Percentiles rank a stretch among this genome's conserved stretches.
Conservation (phyloP, 2,797 vertebrate genomes). For the Danio kyathit region DNA sequence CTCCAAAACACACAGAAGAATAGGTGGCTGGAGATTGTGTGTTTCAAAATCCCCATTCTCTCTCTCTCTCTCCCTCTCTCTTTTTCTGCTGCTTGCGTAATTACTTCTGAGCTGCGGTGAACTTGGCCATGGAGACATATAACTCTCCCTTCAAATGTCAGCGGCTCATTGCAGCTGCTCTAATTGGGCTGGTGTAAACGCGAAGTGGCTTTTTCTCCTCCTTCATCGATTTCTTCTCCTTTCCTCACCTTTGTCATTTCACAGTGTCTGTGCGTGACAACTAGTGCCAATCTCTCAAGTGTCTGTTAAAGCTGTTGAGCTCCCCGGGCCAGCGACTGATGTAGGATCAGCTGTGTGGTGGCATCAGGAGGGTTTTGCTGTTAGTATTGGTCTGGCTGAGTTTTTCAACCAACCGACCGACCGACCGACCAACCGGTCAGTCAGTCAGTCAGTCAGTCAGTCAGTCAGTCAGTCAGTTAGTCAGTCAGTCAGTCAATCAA, state of each 20-base stretch:
- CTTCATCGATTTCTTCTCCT: slow-evolving; percentile 57
- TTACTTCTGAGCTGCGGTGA: slow-evolving; percentile 59
- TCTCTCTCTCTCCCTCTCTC: background rate
- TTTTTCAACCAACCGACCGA: too few species aligned
- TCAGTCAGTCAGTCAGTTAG: too few species aligned
- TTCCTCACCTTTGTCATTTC: slow-evolving; percentile 56
- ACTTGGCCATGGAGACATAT: slow-evolving; percentile 60
- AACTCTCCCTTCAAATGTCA: slow-evolving; percentile 62
- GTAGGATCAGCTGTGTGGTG: slow-evolving; percentile 18
- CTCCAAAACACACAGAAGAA: slow-evolving; percentile 21
- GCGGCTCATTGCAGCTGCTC: slow-evolving; percentile 58
- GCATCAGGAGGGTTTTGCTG: slow-evolving; percentile 1
- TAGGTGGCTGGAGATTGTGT: slow-evolving; percentile 19
- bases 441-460: too few species aligned
- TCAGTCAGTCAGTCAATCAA: too few species aligned
- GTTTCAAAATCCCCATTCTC: slow-evolving; percentile 16
- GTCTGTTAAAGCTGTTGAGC: slow-evolving; percentile 46
- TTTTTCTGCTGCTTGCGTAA: slow-evolving; percentile 44
- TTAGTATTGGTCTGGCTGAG: background rate
- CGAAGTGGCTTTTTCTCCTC: slow-evolving; percentile 34
- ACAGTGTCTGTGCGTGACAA: slow-evolving; percentile 44
- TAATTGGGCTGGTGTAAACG: slow-evolving; percentile 62
- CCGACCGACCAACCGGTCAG: too few species aligned
- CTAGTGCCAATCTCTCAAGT: slow-evolving; percentile 47
- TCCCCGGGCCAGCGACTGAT: slow-evolving; percentile 23